These are phyloP conservation scores for Penaeus chinensis DNA, from an alignment of 1,140 invertebrate species.

Conservation along the genomic window DNA sequence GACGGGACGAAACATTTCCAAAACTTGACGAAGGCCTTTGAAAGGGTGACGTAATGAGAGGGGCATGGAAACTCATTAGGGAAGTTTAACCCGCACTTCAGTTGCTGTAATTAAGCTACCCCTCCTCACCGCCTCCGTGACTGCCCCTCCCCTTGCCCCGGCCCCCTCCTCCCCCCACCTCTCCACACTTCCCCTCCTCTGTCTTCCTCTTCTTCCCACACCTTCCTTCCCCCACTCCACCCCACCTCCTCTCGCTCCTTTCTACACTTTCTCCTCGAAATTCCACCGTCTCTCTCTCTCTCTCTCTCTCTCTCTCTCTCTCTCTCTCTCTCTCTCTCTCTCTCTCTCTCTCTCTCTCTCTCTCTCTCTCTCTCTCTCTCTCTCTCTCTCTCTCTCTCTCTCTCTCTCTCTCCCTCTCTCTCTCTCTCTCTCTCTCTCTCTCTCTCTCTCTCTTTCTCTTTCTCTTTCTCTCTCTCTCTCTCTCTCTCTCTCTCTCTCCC, in stretches of 20 bases:
- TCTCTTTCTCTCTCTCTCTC: background rate
- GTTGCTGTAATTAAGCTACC: conserved; percentile 55
- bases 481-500: background rate
- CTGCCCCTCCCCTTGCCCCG: background rate
- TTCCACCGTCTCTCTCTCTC: background rate
- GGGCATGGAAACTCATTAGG: conserved; percentile 59
- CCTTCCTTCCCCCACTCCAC: background rate
- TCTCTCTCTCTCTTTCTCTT: background rate
- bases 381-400: background rate
- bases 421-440: background rate
- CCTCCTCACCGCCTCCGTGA: conserved; percentile 15
- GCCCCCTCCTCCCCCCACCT: background rate
- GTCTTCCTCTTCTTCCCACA: background rate
- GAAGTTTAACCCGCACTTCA: conserved; percentile 60
- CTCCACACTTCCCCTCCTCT: background rate
- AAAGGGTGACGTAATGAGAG: conserved; percentile 45
- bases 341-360: background rate
- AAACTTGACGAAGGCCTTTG: conserved; percentile 32
- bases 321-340: background rate
- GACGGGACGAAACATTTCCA: conserved; percentile 33
- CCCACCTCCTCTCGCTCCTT: background rate
- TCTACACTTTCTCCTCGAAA: no score
- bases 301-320: background rate
- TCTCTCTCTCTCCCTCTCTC: background rate
- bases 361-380: background rate